Base-by-base conservation (phyloP, 2,888 invertebrate genomes). In the Zootermopsis nevadensis region DNA sequence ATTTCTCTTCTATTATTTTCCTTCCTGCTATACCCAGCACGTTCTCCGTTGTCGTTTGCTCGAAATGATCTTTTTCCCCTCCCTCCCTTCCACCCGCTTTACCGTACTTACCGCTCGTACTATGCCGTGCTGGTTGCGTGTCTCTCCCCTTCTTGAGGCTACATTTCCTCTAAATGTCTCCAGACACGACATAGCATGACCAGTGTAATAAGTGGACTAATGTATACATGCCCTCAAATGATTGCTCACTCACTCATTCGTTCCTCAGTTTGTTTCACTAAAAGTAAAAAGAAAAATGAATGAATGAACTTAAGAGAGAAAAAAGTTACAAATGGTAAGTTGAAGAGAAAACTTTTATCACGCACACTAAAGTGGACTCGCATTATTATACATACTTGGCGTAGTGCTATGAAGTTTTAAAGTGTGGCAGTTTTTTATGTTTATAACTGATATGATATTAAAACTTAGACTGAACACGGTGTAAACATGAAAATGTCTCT, bases 161-260 rank as follows among this genome's bases (percentile, higher is more conserved):
- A 80, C 72, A 69, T 76, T 76, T 76, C 76, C 74, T 81, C 76
- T 53, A 76, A 81, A 81, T 81, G 83, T 81, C 81, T 83, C 77
- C 48, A 77, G 77, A 55, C 83, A 83, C 81, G 83, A 42, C 66
- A 83, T 83, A 42, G 83, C 83, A 83, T 83, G 83, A 83, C 83
- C 83, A 74, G 42, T 67, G 81, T 77, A 83, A 83, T 83, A 83
- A 81, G 81, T 48, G 81, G 66, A 77, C 81, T 83, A 83, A 83
- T 83, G 83, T 74, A 83, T 83, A 83, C 81, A 83, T 83, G 66
- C 67, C 77, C 80, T 42, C 83, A 76, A 77, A 81, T 81, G 81
- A 81, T 81, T 83, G 81, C 83, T 83, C 81, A 77, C 77, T 83
- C 83, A 77, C 77, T 83, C 83, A 67, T 81, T 35, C 67, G 48